Evolutionary conservation across 2,888 invertebrate genomes (phyloP).

Genomic region (Pharmacophagus antenor): DNA sequence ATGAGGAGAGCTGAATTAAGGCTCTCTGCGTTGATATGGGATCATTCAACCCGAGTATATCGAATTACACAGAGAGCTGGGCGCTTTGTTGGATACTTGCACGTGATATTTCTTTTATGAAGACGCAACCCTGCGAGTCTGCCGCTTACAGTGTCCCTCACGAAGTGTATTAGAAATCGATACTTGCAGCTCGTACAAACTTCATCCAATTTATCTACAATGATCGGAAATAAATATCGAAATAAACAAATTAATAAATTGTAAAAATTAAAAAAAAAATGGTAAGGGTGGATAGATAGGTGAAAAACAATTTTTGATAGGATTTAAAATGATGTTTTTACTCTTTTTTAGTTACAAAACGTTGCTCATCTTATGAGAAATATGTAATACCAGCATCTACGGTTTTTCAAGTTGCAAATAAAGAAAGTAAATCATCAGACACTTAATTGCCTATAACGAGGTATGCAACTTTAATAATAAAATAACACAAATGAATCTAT

Average conservation of each 20-base stretch:
- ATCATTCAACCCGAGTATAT: conserved; percentile 78
- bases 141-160: conserved; percentile 16
- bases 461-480: neutral
- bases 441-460: neutral
- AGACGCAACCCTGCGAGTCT: conserved; percentile 27
- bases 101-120: conserved; percentile 73
- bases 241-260: too few species aligned
- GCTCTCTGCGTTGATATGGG: conserved; percentile 77
- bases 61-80: conserved; percentile 74
- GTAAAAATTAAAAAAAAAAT: too few species aligned
- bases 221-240: neutral
- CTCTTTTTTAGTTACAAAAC: too few species aligned
- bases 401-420: neutral
- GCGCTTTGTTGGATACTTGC: conserved; percentile 75
- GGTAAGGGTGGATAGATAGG: too few species aligned
- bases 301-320: too few species aligned
- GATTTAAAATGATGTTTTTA: too few species aligned
- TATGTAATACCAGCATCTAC: neutral
- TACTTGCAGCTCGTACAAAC: conserved; percentile 12
- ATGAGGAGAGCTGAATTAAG: conserved; percentile 76
- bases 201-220: conserved; percentile 9
- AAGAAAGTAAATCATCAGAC: neutral
- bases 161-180: conserved; percentile 28
- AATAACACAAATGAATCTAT: neutral
- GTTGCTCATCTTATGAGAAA: too few species aligned